Conservation (phyloP, 1,140 invertebrate species). For the Scaptomyza pallida region DNA sequence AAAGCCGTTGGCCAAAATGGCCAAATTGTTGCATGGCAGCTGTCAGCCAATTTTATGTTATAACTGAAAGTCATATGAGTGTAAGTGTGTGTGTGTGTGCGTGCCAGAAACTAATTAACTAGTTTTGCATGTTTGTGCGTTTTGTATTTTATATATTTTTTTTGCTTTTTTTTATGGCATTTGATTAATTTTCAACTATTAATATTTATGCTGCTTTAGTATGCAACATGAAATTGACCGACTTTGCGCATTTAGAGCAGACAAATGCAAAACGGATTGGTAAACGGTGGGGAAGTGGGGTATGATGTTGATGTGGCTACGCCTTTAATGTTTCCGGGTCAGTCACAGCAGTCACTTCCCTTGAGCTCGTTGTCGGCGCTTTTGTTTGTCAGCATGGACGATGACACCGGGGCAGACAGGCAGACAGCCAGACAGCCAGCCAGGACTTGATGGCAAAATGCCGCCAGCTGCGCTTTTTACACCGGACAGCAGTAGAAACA, state of each 20-base stretch:
- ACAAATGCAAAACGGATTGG: constrained; percentile 46
- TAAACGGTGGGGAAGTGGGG: not conserved
- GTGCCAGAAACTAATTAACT: constrained; percentile 79
- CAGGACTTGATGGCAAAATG: constrained; percentile 42
- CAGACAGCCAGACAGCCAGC: constrained; percentile 24
- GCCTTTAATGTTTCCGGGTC: constrained; percentile 81
- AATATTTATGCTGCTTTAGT: constrained; percentile 77
- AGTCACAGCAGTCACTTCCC: constrained; percentile 79
- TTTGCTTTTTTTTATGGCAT: constrained; percentile 33
- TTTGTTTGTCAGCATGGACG: constrained; percentile 81
- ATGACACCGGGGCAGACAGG: constrained; percentile 60
- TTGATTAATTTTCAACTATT: constrained; percentile 76
- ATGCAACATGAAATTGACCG: constrained; percentile 37
- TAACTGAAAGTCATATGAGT: constrained; percentile 33
- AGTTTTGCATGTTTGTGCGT: constrained; percentile 56
- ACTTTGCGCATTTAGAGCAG: constrained; percentile 65
- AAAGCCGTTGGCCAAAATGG: constrained; percentile 22
- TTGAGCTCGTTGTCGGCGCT: constrained; percentile 79
- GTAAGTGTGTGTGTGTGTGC: constrained; percentile 37
- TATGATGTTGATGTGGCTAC: constrained; percentile 7
- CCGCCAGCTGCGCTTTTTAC: constrained; percentile 75
- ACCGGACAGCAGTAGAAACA: constrained; percentile 40
- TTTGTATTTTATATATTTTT: too few species aligned
- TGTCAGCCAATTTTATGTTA: constrained; percentile 70
- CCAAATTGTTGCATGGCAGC: constrained; percentile 66